Evolutionary conservation across 2,888 invertebrate genomes (phyloP), one percentile per base, ranked within the genome.

Genomic region (Malacosoma neustria): DNA sequence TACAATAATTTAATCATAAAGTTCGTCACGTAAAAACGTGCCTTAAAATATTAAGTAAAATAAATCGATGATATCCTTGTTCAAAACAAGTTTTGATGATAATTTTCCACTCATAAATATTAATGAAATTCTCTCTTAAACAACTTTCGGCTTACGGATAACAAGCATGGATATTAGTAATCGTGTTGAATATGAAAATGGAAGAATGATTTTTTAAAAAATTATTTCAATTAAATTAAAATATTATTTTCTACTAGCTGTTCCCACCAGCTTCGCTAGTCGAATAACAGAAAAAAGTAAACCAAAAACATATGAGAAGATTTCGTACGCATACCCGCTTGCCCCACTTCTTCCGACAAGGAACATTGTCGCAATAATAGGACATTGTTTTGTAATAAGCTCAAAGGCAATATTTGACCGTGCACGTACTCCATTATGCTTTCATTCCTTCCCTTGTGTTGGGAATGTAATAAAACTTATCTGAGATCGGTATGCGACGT

Each of bases 81-180:
- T 69, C 71, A 72, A 73, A 74, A 73, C 65, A 72, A 70, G 69
- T 71, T 75, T 72, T 74, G 74, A 77, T 72, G 72, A 72, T 77
- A 76, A 76, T 76, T 75, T 77, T 72, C 71, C 68, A 68, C 65
- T 66, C 71, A 79, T 79, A 76, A 79, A 80, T 80, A 79, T 79
- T 77, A 70, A 81, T 81, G 70, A 67, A 71, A 70, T 66, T 72
- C 69, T 68, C 54, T 61, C 57, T 60, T 60, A 52, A 40, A 35
- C 49, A 58, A 60, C 52, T 45, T 43, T 58, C 65, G 59, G 63
- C 64, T 66, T 65, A 64, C 59, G 57, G 53, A 50, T 48, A 51
- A 39, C 51, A 57, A 54, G 54, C 51, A 54, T 53, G 65, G 60
- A 60, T 22, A 9, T 22, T 22, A n/a, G n/a, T n/a, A n/a, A n/a